phyloP scores from a whole-genome alignment of 2,113 vertebrate species.

The Malurus alboscapulatus region DNA sequence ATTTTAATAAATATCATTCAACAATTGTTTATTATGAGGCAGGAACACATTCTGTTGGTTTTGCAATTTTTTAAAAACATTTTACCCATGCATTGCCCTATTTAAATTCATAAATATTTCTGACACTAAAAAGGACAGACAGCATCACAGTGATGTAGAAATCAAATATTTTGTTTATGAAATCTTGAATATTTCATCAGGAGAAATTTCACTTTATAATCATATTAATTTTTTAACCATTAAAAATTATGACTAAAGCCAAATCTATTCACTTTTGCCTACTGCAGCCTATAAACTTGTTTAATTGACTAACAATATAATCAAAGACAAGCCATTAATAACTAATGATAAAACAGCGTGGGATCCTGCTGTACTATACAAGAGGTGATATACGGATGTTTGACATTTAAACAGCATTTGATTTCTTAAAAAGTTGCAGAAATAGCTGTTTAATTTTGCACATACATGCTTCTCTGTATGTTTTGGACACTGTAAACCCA shows the following conservation, averaged over 20 bases:
- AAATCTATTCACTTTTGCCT: neutral
- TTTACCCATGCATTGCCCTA: neutral
- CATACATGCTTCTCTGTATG: neutral
- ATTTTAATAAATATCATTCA: conserved; percentile 68
- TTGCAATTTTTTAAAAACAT: neutral
- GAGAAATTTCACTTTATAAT: neutral
- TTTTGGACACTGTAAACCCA: neutral
- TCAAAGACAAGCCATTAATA: neutral
- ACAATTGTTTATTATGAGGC: conserved; percentile 53
- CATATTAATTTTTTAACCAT: neutral
- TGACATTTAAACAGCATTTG: conserved; percentile 15
- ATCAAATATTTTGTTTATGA: conserved; percentile 14
- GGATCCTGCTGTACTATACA: neutral
- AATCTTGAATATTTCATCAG: neutral
- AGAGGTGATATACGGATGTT: neutral
- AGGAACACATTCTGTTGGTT: conserved; percentile 47
- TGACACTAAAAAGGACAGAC: neutral
- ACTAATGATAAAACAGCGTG: neutral
- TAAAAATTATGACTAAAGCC: neutral
- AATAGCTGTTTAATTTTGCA: neutral
- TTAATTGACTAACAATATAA: neutral
- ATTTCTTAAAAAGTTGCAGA: neutral
- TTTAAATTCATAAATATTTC: conserved; percentile 43
- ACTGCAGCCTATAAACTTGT: neutral
- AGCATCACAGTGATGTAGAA: neutral